These are phyloP conservation scores for Podarcis cretensis DNA, from an alignment of 2,113 vertebrate genomes.

Conservation along the genomic window DNA sequence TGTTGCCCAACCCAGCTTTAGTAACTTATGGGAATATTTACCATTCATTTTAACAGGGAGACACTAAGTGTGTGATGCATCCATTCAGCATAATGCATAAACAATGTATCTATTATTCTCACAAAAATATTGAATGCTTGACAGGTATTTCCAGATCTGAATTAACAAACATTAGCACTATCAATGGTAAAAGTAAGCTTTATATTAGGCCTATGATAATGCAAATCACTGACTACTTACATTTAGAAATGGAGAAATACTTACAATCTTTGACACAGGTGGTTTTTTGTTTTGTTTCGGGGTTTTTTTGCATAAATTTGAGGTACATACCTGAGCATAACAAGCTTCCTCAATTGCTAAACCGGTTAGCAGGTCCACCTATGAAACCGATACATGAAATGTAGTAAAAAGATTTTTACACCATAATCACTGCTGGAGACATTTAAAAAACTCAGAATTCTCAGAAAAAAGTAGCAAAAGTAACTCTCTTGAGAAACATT, in stretches of 20 bases:
- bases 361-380: slow-evolving; percentile 96
- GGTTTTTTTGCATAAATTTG: accelerated
- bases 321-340: slow-evolving; percentile 91
- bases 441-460: not conserved
- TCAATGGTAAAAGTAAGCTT: not conserved
- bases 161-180: not conserved
- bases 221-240: not conserved
- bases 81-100: not conserved
- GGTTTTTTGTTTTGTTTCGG: not conserved
- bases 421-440: not conserved
- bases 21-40: not conserved
- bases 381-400: slow-evolving; percentile 54
- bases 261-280: accelerated
- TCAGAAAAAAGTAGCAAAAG: not conserved
- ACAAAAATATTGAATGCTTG: not conserved
- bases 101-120: not conserved
- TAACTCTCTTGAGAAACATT: not conserved
- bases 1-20: not conserved
- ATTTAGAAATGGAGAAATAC: not conserved
- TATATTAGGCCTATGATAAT: not conserved
- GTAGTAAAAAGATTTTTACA: not conserved
- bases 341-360: slow-evolving; percentile 98
- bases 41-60: not conserved
- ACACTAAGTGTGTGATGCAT: not conserved
- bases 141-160: not conserved